phyloP scores from a whole-genome alignment of 2,888 invertebrate genomes.

The Criorhina ranunculi region DNA sequence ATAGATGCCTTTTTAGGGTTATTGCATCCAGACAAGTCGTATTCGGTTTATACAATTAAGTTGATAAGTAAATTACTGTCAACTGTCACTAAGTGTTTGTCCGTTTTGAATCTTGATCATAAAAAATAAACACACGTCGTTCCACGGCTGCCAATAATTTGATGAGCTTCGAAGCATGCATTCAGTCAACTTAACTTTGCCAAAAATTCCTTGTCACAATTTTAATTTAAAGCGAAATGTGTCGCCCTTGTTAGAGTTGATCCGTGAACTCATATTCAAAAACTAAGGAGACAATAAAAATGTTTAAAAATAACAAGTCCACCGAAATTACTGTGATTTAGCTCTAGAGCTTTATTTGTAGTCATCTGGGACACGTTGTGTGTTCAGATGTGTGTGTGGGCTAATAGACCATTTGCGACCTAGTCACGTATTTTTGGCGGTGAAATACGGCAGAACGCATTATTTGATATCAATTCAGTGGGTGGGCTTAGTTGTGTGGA shows the following conservation, averaged over 20 bases:
- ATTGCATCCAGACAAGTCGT: neutral
- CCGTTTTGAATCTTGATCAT: neutral
- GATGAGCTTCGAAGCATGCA: slow-evolving; percentile 10
- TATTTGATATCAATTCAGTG: slow-evolving; percentile 24
- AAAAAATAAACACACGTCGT: slow-evolving; percentile 16
- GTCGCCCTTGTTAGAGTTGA: slow-evolving; percentile 30
- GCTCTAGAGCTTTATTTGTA: slow-evolving; percentile 18
- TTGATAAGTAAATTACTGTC: neutral
- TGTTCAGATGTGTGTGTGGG: slow-evolving; percentile 1
- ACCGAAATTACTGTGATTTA: slow-evolving; percentile 39
- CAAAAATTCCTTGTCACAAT: slow-evolving; percentile 10
- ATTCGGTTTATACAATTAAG: neutral
- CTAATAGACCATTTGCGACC: slow-evolving; percentile 31
- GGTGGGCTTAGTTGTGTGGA: neutral
- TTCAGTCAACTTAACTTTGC: slow-evolving; percentile 13
- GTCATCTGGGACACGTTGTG: slow-evolving; percentile 34
- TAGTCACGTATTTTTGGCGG: slow-evolving; percentile 50
- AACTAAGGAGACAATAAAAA: slow-evolving; percentile 37
- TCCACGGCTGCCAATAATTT: slow-evolving; percentile 9
- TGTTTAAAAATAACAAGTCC: slow-evolving; percentile 58
- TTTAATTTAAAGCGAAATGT: slow-evolving; percentile 32
- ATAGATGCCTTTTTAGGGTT: neutral
- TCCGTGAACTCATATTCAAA: slow-evolving; percentile 7
- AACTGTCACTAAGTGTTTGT: neutral
- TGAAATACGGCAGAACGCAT: slow-evolving; percentile 31